These are phyloP conservation scores for Neelides folsomi DNA, from an alignment of 2,888 invertebrate genomes.

Conservation along the genomic window DNA sequence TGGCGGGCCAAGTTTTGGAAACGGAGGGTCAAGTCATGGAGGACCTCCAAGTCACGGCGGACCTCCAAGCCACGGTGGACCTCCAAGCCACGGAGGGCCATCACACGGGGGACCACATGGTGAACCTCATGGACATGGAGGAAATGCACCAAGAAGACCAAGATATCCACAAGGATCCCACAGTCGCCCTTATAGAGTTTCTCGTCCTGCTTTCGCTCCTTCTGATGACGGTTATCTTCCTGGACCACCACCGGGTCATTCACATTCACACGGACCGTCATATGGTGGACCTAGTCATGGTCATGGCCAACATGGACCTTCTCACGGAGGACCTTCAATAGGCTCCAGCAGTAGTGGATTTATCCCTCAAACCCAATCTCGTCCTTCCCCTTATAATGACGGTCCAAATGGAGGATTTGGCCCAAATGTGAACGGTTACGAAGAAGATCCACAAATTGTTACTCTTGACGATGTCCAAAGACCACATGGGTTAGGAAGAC, in stretches of 20 bases:
- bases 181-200: background rate
- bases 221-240: no score
- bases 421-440: background rate
- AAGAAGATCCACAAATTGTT: constrained; percentile 1
- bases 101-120: constrained; percentile 1
- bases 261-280: background rate
- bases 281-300: background rate
- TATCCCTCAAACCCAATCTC: background rate
- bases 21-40: no score
- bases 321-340: background rate
- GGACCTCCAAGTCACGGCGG: background rate
- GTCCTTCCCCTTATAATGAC: background rate
- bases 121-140: background rate
- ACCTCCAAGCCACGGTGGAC: background rate
- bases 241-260: background rate
- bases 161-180: constrained; percentile 1
- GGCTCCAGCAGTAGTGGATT: background rate
- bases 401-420: background rate
- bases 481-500: background rate
- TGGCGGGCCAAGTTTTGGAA: background rate
- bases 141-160: background rate
- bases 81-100: background rate
- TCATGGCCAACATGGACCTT: background rate
- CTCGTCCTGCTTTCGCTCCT: no score
- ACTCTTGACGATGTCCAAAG: constrained; percentile 3